A percentile compares a stretch with the other conserved stretches of the same genome.
Evolutionary conservation across 2,797 vertebrate species (phyloP).

Genomic region (Rhinoraja longicauda): DNA sequence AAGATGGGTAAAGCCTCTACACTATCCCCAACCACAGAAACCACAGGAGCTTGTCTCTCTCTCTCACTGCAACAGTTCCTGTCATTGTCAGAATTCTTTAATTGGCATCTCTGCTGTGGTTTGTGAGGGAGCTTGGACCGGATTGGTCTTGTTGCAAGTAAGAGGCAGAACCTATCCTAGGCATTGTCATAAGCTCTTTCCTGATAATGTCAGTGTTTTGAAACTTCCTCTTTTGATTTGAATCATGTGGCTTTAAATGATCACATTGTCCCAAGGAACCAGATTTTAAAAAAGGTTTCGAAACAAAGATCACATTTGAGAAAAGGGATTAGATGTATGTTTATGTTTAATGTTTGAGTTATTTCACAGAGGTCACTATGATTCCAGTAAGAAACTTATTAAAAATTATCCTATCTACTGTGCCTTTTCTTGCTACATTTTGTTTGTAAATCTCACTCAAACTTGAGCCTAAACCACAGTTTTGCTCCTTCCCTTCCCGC

Average conservation of each 20-base stretch:
- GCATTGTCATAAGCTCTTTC: not conserved
- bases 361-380: not conserved
- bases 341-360: not conserved
- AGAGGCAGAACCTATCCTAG: not conserved
- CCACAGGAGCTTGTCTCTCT: not conserved
- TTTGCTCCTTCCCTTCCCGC: not conserved
- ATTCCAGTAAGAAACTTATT: not conserved
- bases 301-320: too few relatives aligned
- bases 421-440: not conserved
- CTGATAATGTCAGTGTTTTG: conserved; percentile 32
- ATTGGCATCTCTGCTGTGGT: not conserved
- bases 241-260: conserved; percentile 19
- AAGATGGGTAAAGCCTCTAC: not conserved
- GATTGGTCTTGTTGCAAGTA: not conserved
- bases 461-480: not conserved
- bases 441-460: not conserved
- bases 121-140: not conserved
- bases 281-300: not conserved
- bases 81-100: not conserved
- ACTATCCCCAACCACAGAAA: not conserved
- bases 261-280: not conserved
- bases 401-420: not conserved
- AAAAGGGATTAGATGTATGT: not conserved
- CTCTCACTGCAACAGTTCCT: not conserved
- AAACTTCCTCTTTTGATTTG: conserved; percentile 36